phyloP scores from a whole-genome alignment of 1,140 invertebrate species.

The Zaprionus ghesquierei region DNA sequence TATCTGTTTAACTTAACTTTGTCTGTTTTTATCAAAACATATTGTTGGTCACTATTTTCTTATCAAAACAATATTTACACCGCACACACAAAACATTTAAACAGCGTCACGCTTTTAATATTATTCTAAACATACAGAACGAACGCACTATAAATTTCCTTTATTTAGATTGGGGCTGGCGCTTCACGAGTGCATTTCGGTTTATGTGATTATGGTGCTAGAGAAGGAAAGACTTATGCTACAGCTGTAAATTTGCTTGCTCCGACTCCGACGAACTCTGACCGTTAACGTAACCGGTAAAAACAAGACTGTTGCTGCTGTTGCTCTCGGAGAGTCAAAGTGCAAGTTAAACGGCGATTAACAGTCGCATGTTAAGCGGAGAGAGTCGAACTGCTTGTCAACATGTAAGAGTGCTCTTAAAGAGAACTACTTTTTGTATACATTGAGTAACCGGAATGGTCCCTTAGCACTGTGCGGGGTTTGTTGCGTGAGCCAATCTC shows the following conservation, averaged over 20 bases:
- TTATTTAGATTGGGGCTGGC: slow-evolving; percentile 6
- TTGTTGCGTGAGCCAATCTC: neutral
- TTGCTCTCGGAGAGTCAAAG: slow-evolving; percentile 34
- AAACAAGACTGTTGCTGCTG: slow-evolving; percentile 46
- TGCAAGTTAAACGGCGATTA: slow-evolving; percentile 33
- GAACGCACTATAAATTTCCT: slow-evolving; percentile 3
- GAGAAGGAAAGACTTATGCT: neutral
- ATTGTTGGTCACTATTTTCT: slow-evolving; percentile 21
- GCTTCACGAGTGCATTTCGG: slow-evolving; percentile 10
- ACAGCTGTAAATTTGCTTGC: neutral
- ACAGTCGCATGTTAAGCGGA: slow-evolving; percentile 26
- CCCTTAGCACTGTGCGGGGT: neutral
- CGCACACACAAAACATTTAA: slow-evolving; percentile 9
- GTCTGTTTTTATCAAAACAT: slow-evolving; percentile 16
- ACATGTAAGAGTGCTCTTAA: neutral
- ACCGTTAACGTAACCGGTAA: slow-evolving; percentile 46
- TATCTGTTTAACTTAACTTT: slow-evolving; percentile 7
- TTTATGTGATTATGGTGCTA: slow-evolving; percentile 8
- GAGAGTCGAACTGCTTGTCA: slow-evolving; percentile 5
- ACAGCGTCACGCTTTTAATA: neutral
- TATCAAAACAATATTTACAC: slow-evolving; percentile 34
- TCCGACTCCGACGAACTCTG: slow-evolving; percentile 29
- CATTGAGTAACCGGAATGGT: neutral
- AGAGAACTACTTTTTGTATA: neutral
- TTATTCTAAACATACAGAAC: neutral